Evolutionary conservation across 2,888 invertebrate genomes (phyloP).

Genomic region (Hanleya hanleyi): DNA sequence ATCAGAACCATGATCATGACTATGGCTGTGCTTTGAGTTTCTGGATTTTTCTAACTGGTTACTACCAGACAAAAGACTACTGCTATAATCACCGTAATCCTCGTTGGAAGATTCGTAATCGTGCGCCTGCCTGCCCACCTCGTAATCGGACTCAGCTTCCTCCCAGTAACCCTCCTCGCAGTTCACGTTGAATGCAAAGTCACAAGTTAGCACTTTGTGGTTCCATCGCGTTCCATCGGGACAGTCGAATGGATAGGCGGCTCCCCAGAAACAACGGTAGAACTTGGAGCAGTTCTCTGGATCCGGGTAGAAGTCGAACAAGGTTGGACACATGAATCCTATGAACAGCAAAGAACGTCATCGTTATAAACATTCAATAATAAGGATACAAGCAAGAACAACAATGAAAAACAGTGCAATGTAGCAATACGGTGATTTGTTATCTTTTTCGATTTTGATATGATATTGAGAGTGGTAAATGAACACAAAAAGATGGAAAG

Average conservation of each 20-base stretch:
- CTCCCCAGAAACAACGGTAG: conserved; percentile 57
- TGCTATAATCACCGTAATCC: not conserved
- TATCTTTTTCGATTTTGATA: too few species aligned
- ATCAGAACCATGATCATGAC: too few species aligned
- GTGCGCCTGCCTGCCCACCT: not conserved
- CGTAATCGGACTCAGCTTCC: not conserved
- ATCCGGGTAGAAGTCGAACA: conserved; percentile 51
- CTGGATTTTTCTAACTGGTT: not conserved
- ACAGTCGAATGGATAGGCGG: conserved; percentile 49
- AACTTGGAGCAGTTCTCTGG: conserved; percentile 53
- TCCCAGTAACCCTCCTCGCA: conserved; percentile 17
- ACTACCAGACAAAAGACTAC: not conserved
- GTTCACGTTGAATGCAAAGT: conserved; percentile 41
- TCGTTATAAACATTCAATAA: too few species aligned
- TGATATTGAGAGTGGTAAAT: too few species aligned
- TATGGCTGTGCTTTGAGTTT: too few species aligned
- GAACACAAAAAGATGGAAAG: too few species aligned
- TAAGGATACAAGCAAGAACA: too few species aligned
- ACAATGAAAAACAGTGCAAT: too few species aligned
- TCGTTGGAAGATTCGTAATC: too few species aligned
- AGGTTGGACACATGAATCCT: conserved; percentile 31
- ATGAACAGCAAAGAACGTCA: too few species aligned
- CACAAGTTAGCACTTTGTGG: conserved; percentile 50
- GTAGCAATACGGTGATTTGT: too few species aligned
- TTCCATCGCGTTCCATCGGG: conserved; percentile 56